Base-by-base conservation (phyloP, 2,113 vertebrate species). In the Hystrix cristata region DNA sequence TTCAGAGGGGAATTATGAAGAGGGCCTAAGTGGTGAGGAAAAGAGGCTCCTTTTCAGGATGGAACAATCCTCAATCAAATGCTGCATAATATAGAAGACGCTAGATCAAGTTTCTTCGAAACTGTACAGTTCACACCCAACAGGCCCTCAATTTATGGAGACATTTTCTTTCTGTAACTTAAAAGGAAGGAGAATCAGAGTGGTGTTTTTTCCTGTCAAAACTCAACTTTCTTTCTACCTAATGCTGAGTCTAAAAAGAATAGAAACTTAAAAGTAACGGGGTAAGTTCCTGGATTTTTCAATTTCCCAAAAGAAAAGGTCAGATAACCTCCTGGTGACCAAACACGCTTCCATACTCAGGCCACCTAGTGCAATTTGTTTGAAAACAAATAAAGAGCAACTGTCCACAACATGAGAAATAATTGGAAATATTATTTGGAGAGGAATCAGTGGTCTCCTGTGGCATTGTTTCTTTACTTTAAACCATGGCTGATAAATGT, bases 31-130 rank as follows among this genome's bases (percentile, higher is more conserved):
- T 97, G 72, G 85, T 29, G 59, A 93, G 86, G 55, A 97, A 97
- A 98, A 97, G 76, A 96, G 93, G 84, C 86, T 98, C 82, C 83
- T 98, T 98, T 98, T 97, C 96, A 97, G 90, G 51, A 93, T 82
- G 74, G 97, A 98, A 98, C 98, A 98, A 97, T 97, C 87, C 92
- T 97, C 98, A 98, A 98, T 98, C 98, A 99, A 98, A 51, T 34
- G 25, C 95, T 91, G 67, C 38, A 88, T 59, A 71, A 97, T 25
- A 90, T 72, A 62, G 78, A 92, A 94, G 95, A 81, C 87, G 94
- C 89, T 87, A 94, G 92, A 94, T 92, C 67, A 95, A 95, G 95
- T 95, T 97, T 95, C 95, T 92, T 97, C 25, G 21, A 95, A 84
- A 78, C 25, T 95, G n/a, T 46, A 92, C 13, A 55, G 76, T 87